Evolutionary conservation across 2,888 invertebrate genomes (phyloP).

Genomic region (Lomographa bimaculata): DNA sequence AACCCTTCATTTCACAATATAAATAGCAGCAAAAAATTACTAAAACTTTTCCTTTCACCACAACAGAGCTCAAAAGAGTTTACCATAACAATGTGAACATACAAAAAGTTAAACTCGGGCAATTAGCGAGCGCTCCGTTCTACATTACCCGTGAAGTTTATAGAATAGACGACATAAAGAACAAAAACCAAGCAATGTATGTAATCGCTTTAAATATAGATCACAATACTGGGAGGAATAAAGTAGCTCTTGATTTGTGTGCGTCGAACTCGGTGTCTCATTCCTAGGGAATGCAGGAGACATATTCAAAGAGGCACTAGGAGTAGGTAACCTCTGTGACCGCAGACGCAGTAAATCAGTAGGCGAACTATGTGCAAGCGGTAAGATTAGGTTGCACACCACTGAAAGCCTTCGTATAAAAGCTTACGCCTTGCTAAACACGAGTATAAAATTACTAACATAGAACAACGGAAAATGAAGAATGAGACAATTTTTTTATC

Average conservation of each 20-base stretch:
- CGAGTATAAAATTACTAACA: too few relatives aligned
- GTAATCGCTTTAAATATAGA: constrained; percentile 69
- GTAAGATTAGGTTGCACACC: neutral
- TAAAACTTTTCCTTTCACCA: constrained; percentile 34
- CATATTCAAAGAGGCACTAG: constrained; percentile 36
- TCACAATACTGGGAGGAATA: constrained; percentile 65
- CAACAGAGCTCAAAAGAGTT: constrained; percentile 42
- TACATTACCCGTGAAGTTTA: constrained; percentile 59
- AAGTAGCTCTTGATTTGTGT: constrained; percentile 78
- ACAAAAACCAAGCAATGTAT: constrained; percentile 57
- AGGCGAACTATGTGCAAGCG: neutral
- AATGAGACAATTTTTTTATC: too few relatives aligned
- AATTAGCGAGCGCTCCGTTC: constrained; percentile 62
- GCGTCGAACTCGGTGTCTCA: constrained; percentile 56
- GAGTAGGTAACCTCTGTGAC: constrained; percentile 42
- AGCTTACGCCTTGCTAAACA: too few relatives aligned
- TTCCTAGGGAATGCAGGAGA: constrained; percentile 43
- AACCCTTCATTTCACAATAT: constrained; percentile 26
- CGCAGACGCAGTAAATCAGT: constrained; percentile 4
- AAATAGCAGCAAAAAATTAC: constrained; percentile 29
- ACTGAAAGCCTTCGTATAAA: too few relatives aligned
- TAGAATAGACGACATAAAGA: constrained; percentile 41
- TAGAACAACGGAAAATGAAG: too few relatives aligned
- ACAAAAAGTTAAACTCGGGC: constrained; percentile 55
- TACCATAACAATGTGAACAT: constrained; percentile 47